Conservation (phyloP, 2,113 vertebrate genomes). For the Corythaeola cristata region DNA sequence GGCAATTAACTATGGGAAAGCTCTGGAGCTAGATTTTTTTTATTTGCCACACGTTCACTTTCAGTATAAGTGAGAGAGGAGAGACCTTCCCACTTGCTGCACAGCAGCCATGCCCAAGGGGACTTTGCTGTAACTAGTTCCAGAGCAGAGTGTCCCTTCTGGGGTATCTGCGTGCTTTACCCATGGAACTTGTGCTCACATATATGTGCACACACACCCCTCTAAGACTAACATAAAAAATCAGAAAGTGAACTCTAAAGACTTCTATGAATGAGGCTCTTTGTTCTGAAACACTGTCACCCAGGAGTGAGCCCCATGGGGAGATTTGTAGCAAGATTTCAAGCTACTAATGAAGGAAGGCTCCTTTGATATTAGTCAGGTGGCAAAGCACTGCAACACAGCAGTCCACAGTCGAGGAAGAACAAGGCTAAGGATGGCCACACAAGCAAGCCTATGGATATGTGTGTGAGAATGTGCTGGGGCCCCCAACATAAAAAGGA, state of each 20-base stretch:
- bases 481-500: too few species aligned
- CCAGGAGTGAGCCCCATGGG: neutral
- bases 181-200: neutral
- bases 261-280: neutral
- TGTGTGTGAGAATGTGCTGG: neutral
- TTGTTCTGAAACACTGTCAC: constrained; percentile 11
- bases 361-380: neutral
- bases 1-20: neutral
- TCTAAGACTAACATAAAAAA: neutral
- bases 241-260: neutral
- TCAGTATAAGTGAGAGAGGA: neutral
- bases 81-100: neutral
- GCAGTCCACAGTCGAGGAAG: neutral
- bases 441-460: neutral
- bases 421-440: neutral
- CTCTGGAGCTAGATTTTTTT: neutral
- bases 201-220: neutral
- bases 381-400: neutral
- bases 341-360: neutral
- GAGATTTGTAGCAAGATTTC: neutral
- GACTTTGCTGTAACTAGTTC: neutral
- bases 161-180: neutral
- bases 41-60: neutral
- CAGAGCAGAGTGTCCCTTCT: constrained; percentile 4
- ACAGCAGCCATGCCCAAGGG: neutral